Percentiles rank a stretch among this genome's conserved stretches.
Evolutionary conservation across 23 tunicate species (phyloP).

Genomic region (Trididemnum miniatum): DNA sequence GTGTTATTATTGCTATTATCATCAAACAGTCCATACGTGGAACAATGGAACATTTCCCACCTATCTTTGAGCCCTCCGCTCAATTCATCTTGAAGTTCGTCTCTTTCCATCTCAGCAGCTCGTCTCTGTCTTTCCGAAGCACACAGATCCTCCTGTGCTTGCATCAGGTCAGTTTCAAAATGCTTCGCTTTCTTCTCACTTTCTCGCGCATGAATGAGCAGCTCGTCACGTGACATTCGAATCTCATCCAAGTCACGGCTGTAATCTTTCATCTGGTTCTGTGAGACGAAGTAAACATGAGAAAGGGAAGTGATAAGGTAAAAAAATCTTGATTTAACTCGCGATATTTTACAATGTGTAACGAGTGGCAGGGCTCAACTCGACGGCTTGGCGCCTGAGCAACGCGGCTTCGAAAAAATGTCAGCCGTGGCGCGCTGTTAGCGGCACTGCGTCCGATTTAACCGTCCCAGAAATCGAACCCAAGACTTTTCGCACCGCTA

Average conservation of each 20-base stretch:
- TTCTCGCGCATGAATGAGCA: slow-evolving; percentile 58
- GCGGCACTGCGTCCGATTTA: too few species aligned
- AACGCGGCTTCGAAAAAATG: too few species aligned
- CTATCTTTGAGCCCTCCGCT: slow-evolving; percentile 79
- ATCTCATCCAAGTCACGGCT: slow-evolving; percentile 73
- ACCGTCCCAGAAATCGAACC: too few species aligned
- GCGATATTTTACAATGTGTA: too few species aligned
- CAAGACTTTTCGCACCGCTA: too few species aligned
- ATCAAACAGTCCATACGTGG: too few species aligned
- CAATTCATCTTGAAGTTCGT: slow-evolving; percentile 90
- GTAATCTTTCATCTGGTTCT: slow-evolving; percentile 86
- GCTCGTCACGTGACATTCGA: slow-evolving; percentile 80
- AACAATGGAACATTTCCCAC: slow-evolving; percentile 43
- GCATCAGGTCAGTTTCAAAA: slow-evolving; percentile 88
- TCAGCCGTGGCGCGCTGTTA: too few species aligned
- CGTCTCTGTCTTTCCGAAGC: slow-evolving; percentile 81
- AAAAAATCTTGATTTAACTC: too few species aligned
- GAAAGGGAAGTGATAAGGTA: background rate
- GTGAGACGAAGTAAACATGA: slow-evolving; percentile 5
- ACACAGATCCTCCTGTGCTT: slow-evolving; percentile 79
- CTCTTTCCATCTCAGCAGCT: slow-evolving; percentile 84
- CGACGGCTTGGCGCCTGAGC: too few species aligned
- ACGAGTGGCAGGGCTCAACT: too few species aligned
- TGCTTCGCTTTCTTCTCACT: slow-evolving; percentile 92
- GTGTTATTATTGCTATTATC: too few species aligned